Percentiles rank a stretch among this genome's conserved stretches.
Conservation (phyloP, 30 jellyfish, hydroid and myxozoan species). For the Calvadosia cruxmelitensis region DNA sequence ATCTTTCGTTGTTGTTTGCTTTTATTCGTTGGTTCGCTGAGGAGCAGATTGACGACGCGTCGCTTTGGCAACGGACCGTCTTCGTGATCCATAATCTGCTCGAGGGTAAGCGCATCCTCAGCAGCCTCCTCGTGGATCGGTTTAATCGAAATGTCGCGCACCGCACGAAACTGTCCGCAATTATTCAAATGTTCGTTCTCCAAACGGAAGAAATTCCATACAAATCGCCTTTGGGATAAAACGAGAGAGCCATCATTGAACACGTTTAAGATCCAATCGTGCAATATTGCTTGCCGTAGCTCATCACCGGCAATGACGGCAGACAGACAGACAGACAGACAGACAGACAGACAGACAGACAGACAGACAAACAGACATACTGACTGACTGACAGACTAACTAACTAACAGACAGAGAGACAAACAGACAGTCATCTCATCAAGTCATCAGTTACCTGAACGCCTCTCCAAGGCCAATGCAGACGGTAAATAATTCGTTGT, state of each 20-base stretch:
- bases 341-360: too few species aligned
- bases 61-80: constrained; percentile 89
- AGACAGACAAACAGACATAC: too few species aligned
- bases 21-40: constrained; percentile 1
- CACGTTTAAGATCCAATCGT: too few species aligned
- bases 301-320: too few species aligned
- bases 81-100: constrained; percentile 89
- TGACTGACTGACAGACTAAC: too few species aligned
- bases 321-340: too few species aligned
- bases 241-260: too few species aligned
- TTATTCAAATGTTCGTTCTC: constrained; percentile 96
- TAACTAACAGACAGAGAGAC: too few species aligned
- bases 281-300: too few species aligned
- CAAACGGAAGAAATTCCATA: constrained; percentile 97
- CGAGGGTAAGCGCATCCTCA: constrained; percentile 65
- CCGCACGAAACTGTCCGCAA: constrained; percentile 94
- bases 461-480: constrained; percentile 75
- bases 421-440: too few species aligned
- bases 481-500: constrained; percentile 58
- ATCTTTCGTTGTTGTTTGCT: neutral
- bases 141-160: constrained; percentile 87
- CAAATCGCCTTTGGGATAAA: constrained; percentile 53
- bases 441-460: constrained; percentile 57
- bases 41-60: constrained; percentile 33
- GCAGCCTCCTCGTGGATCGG: constrained; percentile 37